Evolutionary conservation across 1,140 invertebrate genomes (phyloP).

Genomic region (Macrosteles quadrilineatus): DNA sequence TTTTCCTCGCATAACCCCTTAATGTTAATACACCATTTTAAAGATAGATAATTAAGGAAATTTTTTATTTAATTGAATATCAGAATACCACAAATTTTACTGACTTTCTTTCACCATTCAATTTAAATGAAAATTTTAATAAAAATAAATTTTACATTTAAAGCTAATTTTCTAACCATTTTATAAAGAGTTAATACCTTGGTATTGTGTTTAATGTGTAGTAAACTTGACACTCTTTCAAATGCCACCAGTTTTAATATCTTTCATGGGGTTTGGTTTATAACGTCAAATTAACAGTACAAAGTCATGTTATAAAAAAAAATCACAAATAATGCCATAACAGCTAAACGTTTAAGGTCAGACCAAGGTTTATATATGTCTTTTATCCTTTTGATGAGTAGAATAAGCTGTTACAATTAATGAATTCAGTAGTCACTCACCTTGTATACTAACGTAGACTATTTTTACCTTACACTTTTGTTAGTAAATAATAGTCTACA

Average conservation of each 20-base stretch:
- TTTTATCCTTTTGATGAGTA: too few relatives aligned
- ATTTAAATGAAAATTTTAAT: background rate
- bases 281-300: background rate
- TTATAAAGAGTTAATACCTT: background rate
- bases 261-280: background rate
- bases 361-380: background rate
- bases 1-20: background rate
- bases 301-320: too few relatives aligned
- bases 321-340: background rate
- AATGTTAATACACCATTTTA: too few relatives aligned
- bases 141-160: too few relatives aligned
- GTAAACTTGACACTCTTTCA: background rate
- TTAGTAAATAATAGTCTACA: too few relatives aligned
- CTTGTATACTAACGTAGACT: too few relatives aligned
- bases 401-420: background rate
- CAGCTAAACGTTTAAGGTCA: background rate
- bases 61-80: too few relatives aligned
- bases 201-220: background rate
- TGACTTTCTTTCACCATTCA: background rate
- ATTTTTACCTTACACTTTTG: too few relatives aligned
- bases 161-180: background rate
- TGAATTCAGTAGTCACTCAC: background rate
- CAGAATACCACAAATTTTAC: background rate
- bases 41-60: too few relatives aligned
- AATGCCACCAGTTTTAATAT: background rate